Conservation (phyloP, 2,888 invertebrate genomes). For the Protonemura montana region DNA sequence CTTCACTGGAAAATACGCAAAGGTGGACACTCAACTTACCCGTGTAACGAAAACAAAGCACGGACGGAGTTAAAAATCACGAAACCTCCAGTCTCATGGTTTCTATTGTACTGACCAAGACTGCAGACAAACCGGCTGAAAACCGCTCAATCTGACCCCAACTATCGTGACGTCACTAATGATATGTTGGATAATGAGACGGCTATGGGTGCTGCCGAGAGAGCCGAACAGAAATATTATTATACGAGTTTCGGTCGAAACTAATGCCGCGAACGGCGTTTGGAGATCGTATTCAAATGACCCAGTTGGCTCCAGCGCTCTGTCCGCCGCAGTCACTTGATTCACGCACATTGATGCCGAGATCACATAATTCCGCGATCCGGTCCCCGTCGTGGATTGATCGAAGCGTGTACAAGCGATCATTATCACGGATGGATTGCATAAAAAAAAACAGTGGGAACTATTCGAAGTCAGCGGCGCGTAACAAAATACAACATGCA, state of each 20-base stretch:
- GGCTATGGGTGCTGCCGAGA: background rate
- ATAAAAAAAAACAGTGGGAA: background rate
- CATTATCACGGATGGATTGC: background rate
- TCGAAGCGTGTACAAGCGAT: background rate
- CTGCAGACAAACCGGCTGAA: background rate
- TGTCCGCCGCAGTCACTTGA: background rate
- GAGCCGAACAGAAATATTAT: background rate
- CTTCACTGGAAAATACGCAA: no score
- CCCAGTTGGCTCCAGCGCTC: background rate
- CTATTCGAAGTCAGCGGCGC: background rate
- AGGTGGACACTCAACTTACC: background rate
- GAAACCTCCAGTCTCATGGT: slow-evolving; percentile 12
- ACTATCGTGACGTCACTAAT: slow-evolving; percentile 1
- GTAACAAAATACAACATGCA: background rate
- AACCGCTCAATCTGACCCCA: background rate
- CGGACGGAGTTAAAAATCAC: background rate
- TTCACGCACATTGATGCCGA: background rate
- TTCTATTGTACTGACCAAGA: slow-evolving; percentile 5
- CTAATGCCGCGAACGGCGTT: background rate
- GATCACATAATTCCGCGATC: background rate
- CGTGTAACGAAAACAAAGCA: background rate
- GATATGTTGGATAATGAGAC: background rate
- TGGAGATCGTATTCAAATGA: background rate
- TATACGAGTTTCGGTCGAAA: background rate
- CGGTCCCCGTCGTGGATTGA: background rate